Conservation (phyloP, 2,113 vertebrate species). For the Tiliqua scincoides region DNA sequence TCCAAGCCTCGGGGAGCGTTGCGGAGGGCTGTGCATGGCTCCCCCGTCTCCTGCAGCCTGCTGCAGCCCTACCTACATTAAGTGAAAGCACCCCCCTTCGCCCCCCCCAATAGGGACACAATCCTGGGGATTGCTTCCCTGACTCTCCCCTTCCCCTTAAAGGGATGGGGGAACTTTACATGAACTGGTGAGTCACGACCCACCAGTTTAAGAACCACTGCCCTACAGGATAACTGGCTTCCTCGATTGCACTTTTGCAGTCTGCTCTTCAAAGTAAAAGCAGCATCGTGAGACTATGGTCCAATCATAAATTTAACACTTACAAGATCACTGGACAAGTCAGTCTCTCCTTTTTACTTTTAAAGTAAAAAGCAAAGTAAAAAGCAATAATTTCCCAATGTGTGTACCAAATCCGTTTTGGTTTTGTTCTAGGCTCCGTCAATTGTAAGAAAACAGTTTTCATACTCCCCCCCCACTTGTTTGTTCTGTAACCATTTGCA, state of each 20-base stretch:
- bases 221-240: background rate
- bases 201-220: too few species aligned
- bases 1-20: too few species aligned
- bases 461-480: background rate
- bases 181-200: too few species aligned
- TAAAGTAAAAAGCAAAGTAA: background rate
- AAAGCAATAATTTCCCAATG: background rate
- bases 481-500: background rate
- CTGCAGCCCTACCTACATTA: too few species aligned
- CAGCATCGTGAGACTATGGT: background rate
- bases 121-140: too few species aligned
- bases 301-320: background rate
- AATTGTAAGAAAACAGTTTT: background rate
- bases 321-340: background rate
- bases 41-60: too few species aligned
- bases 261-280: background rate
- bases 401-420: background rate
- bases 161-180: too few species aligned
- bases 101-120: too few species aligned
- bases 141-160: too few species aligned
- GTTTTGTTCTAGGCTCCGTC: too few species aligned
- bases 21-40: too few species aligned
- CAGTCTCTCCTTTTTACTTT: background rate
- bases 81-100: too few species aligned
- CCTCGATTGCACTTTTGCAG: background rate